These are phyloP conservation scores for Drosophila fuyamai DNA, from an alignment of 1,140 invertebrate species.

Conservation along the genomic window DNA sequence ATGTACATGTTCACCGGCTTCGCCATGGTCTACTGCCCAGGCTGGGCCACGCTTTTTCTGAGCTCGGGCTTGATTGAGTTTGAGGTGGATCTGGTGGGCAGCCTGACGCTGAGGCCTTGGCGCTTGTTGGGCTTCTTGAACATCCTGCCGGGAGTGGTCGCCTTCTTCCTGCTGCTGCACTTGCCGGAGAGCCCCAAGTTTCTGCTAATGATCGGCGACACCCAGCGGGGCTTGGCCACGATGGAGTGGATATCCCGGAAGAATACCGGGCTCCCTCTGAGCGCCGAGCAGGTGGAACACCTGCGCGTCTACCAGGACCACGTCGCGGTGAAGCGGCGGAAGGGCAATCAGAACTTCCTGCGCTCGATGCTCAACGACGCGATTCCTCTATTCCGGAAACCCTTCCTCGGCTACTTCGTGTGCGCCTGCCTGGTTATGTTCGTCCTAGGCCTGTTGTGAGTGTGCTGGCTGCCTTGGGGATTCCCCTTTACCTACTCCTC, in stretches of 20 bases:
- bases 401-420: constrained; percentile 43
- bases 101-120: constrained; percentile 47
- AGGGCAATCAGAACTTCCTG: constrained; percentile 20
- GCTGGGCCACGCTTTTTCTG: constrained; percentile 38
- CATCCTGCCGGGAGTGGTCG: constrained; percentile 54
- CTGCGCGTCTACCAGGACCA: constrained; percentile 35
- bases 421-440: constrained; percentile 61
- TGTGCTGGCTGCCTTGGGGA: neutral
- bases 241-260: constrained; percentile 58
- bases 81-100: constrained; percentile 22
- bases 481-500: no score
- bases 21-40: constrained; percentile 59
- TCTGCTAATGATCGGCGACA: constrained; percentile 57
- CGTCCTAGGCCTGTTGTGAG: constrained; percentile 56
- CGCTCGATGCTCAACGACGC: constrained; percentile 52
- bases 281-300: constrained; percentile 34
- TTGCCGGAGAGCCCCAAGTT: constrained; percentile 70
- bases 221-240: constrained; percentile 18
- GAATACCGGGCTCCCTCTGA: constrained; percentile 50
- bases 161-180: constrained; percentile 46
- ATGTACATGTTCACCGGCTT: constrained; percentile 71
- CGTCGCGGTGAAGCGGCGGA: neutral
- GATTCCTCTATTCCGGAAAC: constrained; percentile 63
- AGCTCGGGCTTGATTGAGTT: constrained; percentile 35
- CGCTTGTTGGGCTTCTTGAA: constrained; percentile 42